These are phyloP conservation scores for Chrysina gloriosa DNA, from an alignment of 2,888 invertebrate genomes.

Conservation along the genomic window DNA sequence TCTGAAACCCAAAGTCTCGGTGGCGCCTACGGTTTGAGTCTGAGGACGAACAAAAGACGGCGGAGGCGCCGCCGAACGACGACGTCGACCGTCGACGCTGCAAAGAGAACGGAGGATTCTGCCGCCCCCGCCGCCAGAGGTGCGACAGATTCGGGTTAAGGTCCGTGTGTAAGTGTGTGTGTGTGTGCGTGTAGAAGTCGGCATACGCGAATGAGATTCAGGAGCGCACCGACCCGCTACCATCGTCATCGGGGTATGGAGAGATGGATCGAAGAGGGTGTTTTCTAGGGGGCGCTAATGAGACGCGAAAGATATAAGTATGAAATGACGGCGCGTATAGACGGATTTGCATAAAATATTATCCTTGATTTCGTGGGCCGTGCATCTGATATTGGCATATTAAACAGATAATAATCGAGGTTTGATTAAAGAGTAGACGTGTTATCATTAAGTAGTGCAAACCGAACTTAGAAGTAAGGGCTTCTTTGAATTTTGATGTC, in stretches of 20 bases:
- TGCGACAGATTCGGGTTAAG: constrained; percentile 37
- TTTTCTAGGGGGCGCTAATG: constrained; percentile 2
- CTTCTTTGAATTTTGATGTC: too few species aligned
- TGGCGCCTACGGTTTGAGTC: constrained; percentile 72
- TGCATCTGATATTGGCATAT: too few species aligned
- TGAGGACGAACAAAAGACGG: constrained; percentile 60
- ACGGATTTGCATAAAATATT: too few species aligned
- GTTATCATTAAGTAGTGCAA: too few species aligned
- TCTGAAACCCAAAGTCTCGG: constrained; percentile 82
- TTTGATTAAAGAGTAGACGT: background rate
- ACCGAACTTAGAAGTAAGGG: too few species aligned
- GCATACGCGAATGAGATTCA: background rate
- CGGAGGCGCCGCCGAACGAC: constrained; percentile 55
- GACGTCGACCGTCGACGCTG: constrained; percentile 54
- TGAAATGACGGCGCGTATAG: background rate
- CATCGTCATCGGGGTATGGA: background rate
- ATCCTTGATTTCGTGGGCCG: too few species aligned
- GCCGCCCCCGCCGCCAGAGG: constrained; percentile 49
- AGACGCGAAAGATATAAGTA: background rate
- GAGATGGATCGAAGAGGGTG: background rate
- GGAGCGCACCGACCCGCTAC: too few species aligned
- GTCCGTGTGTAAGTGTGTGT: constrained; percentile 18
- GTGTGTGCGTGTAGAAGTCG: background rate
- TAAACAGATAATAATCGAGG: too few species aligned
- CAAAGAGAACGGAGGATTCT: constrained; percentile 43